Evolutionary conservation across 2,888 invertebrate species (phyloP).

Genomic region (Creontiades dilutus): DNA sequence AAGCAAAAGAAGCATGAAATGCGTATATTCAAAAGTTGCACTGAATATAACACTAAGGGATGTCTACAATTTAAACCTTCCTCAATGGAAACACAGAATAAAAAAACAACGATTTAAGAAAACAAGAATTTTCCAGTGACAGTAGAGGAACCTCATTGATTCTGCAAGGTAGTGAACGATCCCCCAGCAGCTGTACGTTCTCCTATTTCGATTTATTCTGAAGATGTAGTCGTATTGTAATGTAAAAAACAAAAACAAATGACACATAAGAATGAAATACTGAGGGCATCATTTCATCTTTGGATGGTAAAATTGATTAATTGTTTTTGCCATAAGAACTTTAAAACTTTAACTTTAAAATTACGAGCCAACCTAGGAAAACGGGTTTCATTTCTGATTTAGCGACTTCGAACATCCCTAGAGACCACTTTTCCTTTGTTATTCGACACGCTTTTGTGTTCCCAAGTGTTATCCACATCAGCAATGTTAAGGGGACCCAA

Average conservation of each 20-base stretch:
- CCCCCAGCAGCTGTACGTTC: slow-evolving; percentile 43
- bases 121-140: slow-evolving; percentile 15
- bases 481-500: too few species aligned
- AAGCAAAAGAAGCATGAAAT: too few species aligned
- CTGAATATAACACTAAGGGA: too few species aligned
- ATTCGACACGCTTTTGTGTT: too few species aligned
- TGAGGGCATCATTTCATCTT: not conserved
- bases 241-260: not conserved
- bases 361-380: too few species aligned
- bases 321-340: not conserved
- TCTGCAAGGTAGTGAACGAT: not conserved
- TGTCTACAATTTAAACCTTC: not conserved
- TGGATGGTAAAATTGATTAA: not conserved
- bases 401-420: too few species aligned
- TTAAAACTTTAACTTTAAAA: too few species aligned
- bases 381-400: too few species aligned
- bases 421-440: too few species aligned
- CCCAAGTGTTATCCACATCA: too few species aligned
- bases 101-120: not conserved
- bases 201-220: slow-evolving; percentile 53
- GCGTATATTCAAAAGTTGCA: too few species aligned
- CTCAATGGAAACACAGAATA: not conserved
- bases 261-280: not conserved
- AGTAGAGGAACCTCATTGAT: slow-evolving; percentile 38
- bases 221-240: slow-evolving; percentile 6